phyloP scores from a whole-genome alignment of 2,113 vertebrate genomes.

The Tragelaphus scriptus region DNA sequence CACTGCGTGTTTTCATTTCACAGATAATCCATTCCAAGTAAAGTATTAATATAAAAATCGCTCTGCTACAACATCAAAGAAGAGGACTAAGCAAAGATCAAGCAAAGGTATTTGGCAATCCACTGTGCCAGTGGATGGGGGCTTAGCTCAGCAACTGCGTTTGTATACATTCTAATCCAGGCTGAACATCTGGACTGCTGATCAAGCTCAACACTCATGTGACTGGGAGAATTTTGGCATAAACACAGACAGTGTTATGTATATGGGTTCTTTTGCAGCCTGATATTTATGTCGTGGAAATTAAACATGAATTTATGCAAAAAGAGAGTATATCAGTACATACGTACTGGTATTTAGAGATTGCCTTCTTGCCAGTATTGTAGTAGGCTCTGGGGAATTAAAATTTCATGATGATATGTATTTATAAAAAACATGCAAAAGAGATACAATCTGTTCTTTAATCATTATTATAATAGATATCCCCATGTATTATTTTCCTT shows the following conservation, averaged over 20 bases:
- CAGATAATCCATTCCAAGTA: conserved; percentile 55
- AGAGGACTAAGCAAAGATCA: conserved; percentile 21
- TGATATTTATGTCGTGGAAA: neutral
- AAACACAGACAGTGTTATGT: conserved; percentile 40
- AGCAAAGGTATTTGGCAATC: conserved; percentile 16
- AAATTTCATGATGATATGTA: neutral
- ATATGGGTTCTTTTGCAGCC: neutral
- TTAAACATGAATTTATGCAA: neutral
- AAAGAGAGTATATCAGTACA: neutral
- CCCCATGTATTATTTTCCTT: neutral
- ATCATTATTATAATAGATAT: neutral
- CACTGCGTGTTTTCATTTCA: conserved; percentile 50
- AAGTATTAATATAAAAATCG: conserved; percentile 25
- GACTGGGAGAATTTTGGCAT: neutral
- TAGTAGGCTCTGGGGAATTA: neutral
- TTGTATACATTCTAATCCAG: neutral
- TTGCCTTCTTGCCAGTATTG: neutral
- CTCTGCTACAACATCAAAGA: conserved; percentile 1
- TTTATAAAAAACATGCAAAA: neutral
- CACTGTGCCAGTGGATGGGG: neutral
- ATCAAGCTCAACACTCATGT: neutral
- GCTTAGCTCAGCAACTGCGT: neutral
- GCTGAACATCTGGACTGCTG: neutral
- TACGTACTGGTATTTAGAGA: neutral
- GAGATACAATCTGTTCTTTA: neutral